phyloP scores from a whole-genome alignment of 1,140 invertebrate species.

The Nephila pilipes region DNA sequence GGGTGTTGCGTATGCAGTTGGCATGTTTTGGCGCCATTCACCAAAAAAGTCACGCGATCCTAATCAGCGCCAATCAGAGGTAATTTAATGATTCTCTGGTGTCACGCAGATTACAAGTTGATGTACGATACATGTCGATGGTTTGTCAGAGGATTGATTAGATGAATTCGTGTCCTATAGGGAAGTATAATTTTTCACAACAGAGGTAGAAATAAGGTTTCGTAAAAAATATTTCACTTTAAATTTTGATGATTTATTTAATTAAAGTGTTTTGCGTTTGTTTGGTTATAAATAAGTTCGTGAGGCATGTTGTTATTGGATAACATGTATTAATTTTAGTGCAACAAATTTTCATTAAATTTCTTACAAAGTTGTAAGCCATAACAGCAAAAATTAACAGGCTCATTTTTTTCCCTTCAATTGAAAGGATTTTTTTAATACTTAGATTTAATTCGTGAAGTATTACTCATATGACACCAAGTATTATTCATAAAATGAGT shows the following conservation, averaged over 20 bases:
- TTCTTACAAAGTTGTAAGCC: no score
- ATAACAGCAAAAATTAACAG: no score
- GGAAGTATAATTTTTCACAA: background rate
- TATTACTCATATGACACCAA: no score
- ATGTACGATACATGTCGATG: slow-evolving; percentile 28
- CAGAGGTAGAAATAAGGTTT: background rate
- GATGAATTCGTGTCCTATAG: background rate
- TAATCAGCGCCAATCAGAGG: slow-evolving; percentile 63
- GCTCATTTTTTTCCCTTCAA: no score
- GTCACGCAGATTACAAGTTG: slow-evolving; percentile 22
- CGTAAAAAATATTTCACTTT: background rate
- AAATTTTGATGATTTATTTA: background rate
- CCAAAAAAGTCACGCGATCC: slow-evolving; percentile 50
- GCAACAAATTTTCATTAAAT: no score
- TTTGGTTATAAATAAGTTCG: no score
- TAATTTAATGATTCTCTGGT: slow-evolving; percentile 59
- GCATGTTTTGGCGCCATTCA: background rate
- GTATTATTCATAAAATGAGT: no score
- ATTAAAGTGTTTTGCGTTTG: no score
- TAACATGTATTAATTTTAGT: no score
- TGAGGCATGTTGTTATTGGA: no score
- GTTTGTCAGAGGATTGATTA: slow-evolving; percentile 6
- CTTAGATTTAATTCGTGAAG: no score
- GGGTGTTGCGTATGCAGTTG: slow-evolving; percentile 4
- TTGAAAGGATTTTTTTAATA: no score